Base-by-base conservation (phyloP, 2,888 invertebrate genomes). In the Oligia fasciuncula region DNA sequence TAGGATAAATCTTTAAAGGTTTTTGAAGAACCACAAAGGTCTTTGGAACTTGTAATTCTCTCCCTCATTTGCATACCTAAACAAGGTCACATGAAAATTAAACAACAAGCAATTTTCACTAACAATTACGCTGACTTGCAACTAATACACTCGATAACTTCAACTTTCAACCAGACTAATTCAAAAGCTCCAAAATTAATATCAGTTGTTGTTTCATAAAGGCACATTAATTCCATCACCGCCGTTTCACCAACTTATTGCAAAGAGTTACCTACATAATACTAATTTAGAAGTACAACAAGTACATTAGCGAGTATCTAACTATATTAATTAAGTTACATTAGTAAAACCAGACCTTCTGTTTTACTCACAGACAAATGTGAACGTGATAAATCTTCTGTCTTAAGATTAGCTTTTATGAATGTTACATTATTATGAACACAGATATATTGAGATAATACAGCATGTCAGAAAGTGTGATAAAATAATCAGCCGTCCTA, bases 331-430 rank as follows among this genome's bases (percentile, higher is more conserved):
- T 87, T 86, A 88, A 87, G 81, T 83, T 69, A 76, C 65, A 77
- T 74, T 86, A 80, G 77, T 84, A 79, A 76, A 71, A 78, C 35
- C 43, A 77, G n/a, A 65, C 62, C 70, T 80, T 67, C 76, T 81
- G 81, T 84, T 86, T 76, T 71, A 89, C 77, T 86, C 87, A 80
- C 74, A 83, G 81, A 86, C 87, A 88, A 89, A 87, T 86, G 86
- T 62, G 78, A 69, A 60, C 67, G 76, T 80, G 79, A 89, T 89
- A 84, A 89, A 89, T 89, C 86, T 88, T 81, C 77, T 43, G 69
- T 67, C 46, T 81, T 79, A 76, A 86, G 81, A 87, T 89, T 76
- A 80, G 80, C 81, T 79, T 85, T 83, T 65, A 82, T 81, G 76
- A 73, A 89, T 85, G 85, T 87, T 86, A 80, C 73, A 86, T 84